phyloP scores from a whole-genome alignment of 2,113 vertebrate species.

The Chamaea fasciata region DNA sequence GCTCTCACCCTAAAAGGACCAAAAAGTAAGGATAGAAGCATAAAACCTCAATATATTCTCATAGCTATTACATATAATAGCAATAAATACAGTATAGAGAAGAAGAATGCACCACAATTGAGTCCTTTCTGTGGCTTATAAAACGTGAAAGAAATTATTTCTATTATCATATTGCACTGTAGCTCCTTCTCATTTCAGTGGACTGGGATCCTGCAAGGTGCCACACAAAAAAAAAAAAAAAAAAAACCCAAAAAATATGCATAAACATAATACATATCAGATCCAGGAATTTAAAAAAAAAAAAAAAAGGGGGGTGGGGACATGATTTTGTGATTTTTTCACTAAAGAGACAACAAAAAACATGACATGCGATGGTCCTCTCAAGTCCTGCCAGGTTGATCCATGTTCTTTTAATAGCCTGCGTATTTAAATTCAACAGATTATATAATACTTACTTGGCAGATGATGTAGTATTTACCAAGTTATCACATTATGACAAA shows the following conservation, averaged over 20 bases:
- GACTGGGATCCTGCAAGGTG: not conserved
- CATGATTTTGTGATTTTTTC: no score
- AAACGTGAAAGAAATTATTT: not conserved
- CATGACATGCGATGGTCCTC: not conserved
- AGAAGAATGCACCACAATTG: not conserved
- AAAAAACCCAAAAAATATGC: accelerated
- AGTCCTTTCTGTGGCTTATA: not conserved
- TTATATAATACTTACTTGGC: not conserved
- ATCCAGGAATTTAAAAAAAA: not conserved
- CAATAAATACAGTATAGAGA: not conserved
- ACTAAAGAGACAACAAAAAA: not conserved
- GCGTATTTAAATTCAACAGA: not conserved
- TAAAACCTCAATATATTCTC: not conserved
- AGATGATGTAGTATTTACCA: not conserved
- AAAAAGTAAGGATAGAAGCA: not conserved
- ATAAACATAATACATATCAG: not conserved
- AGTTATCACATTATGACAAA: not conserved
- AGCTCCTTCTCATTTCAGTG: not conserved
- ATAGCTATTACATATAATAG: not conserved
- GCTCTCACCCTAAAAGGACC: not conserved
- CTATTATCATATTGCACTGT: not conserved
- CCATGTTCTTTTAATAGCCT: not conserved
- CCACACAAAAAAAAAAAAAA: not conserved
- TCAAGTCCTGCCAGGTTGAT: not conserved
- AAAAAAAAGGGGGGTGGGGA: no score